Evolutionary conservation across 2,888 invertebrate genomes (phyloP).

Genomic region (Malthinus seriepunctatus): DNA sequence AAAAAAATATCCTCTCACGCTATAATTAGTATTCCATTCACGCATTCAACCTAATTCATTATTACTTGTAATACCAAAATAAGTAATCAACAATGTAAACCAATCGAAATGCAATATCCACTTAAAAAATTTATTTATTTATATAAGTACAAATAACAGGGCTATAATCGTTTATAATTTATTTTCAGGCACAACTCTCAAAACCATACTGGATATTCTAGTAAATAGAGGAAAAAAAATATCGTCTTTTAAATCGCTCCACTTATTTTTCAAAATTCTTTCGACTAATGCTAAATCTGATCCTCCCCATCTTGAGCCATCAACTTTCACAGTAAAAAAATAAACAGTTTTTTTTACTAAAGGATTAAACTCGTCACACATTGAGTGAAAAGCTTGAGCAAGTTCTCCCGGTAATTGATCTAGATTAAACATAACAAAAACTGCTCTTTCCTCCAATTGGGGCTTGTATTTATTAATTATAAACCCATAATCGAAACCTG

Average conservation of each 20-base stretch:
- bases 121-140: no score
- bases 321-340: conserved; percentile 53
- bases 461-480: conserved; percentile 41
- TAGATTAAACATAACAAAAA: conserved; percentile 50
- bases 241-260: conserved; percentile 52
- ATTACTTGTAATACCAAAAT: no score
- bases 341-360: conserved; percentile 52
- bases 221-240: conserved; percentile 55
- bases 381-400: conserved; percentile 59
- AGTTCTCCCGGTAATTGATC: conserved; percentile 48
- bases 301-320: conserved; percentile 34
- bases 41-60: no score
- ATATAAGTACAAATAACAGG: not conserved
- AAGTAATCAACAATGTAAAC: no score
- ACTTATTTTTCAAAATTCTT: conserved; percentile 45
- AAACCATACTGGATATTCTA: conserved; percentile 52
- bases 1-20: no score
- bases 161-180: not conserved
- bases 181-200: conserved; percentile 43
- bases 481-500: conserved; percentile 43
- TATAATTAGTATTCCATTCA: no score
- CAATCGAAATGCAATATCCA: no score
- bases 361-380: conserved; percentile 61
- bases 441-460: conserved; percentile 39
- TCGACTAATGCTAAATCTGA: conserved; percentile 45